phyloP scores from a whole-genome alignment of 2,113 vertebrate genomes.

The Chlamydotis undulata region DNA sequence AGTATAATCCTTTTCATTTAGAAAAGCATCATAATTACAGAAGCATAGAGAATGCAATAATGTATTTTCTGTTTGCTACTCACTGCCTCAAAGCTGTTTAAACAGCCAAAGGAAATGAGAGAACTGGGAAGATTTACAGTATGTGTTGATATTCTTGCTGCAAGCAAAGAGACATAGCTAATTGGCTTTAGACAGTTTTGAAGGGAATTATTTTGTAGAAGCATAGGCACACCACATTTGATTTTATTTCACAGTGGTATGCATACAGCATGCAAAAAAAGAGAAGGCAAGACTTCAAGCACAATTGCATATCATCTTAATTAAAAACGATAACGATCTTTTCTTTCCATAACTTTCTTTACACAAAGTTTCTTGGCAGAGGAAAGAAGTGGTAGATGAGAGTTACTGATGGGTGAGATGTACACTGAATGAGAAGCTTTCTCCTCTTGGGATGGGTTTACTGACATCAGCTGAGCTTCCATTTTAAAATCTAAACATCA shows the following conservation, averaged over 20 bases:
- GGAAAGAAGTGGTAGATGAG: neutral
- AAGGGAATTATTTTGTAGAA: neutral
- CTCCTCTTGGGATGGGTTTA: neutral
- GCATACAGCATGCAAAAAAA: neutral
- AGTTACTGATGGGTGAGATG: neutral
- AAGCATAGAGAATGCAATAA: neutral
- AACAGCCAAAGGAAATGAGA: conserved; percentile 18
- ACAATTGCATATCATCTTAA: neutral
- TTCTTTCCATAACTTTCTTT: neutral
- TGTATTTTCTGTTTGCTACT: neutral
- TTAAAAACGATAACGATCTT: neutral
- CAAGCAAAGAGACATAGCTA: neutral
- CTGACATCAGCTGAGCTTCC: neutral
- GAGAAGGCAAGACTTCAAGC: neutral
- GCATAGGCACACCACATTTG: neutral
- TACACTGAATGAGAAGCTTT: neutral
- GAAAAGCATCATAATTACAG: neutral
- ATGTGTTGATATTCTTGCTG: neutral
- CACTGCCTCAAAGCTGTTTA: neutral
- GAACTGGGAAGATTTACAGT: neutral
- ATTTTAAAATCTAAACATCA: neutral
- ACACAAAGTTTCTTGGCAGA: neutral
- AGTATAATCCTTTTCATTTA: neutral
- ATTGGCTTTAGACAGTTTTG: neutral
- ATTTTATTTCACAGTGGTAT: neutral